Evolutionary conservation across 2,888 invertebrate species (phyloP).

Genomic region (Drosophila borealis): DNA sequence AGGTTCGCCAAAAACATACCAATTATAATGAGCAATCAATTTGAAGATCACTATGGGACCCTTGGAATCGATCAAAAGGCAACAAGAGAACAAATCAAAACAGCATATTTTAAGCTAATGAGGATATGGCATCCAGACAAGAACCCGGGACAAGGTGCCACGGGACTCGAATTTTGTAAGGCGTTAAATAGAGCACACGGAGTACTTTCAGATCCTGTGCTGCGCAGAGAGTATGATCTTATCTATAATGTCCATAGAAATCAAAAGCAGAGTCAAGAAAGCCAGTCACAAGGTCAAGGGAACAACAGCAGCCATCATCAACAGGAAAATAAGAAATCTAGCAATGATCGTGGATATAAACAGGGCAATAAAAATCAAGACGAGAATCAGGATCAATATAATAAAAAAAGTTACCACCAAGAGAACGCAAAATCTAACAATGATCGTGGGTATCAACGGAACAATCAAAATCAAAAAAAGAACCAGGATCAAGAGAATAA

Average conservation of each 20-base stretch:
- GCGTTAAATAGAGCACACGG: not conserved
- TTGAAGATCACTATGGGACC: slow-evolving; percentile 21
- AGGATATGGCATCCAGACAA: slow-evolving; percentile 41
- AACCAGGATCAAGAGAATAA: no score
- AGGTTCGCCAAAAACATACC: not conserved
- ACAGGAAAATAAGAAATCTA: not conserved
- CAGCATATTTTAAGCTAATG: slow-evolving; percentile 1
- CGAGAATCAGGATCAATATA: not conserved
- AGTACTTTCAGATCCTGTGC: not conserved
- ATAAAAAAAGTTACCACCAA: no score
- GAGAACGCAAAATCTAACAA: not conserved
- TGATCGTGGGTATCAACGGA: not conserved
- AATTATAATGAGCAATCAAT: not conserved
- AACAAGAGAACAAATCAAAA: slow-evolving; percentile 3
- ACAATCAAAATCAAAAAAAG: not conserved
- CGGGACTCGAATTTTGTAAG: not conserved
- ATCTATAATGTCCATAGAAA: not conserved
- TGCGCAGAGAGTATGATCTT: slow-evolving; percentile 3
- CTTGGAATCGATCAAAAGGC: slow-evolving; percentile 14
- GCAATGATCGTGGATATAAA: not conserved
- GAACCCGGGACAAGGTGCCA: not conserved
- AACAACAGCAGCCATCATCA: not conserved
- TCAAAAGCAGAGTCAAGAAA: not conserved
- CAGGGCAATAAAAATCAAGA: not conserved
- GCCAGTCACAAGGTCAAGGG: not conserved